Conservation (phyloP, 2,113 vertebrate genomes). For the Cyphomyrus plagiostoma region DNA sequence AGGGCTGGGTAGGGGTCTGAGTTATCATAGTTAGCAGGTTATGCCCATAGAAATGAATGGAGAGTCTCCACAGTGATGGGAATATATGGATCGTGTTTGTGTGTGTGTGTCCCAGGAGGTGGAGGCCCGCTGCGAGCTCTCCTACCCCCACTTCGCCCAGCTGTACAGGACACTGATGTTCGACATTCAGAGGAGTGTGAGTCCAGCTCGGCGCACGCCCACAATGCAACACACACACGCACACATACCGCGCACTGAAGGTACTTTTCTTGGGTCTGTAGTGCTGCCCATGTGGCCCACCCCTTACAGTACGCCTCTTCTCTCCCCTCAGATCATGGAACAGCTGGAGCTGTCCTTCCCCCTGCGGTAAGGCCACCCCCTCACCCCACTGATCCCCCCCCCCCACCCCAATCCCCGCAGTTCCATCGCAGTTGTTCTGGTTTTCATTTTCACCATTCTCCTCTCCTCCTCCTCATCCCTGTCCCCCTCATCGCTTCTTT, state of each 20-base stretch:
- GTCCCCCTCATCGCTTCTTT: background rate
- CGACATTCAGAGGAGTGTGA: conserved; percentile 74
- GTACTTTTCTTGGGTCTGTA: background rate
- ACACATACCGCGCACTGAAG: background rate
- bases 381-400: conserved; percentile 8
- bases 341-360: conserved; percentile 80
- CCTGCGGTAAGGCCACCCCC: conserved; percentile 59
- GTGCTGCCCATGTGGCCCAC: background rate
- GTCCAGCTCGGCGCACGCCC: conserved; percentile 24
- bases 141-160: conserved; percentile 70
- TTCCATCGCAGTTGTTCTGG: conserved; percentile 9
- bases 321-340: conserved; percentile 67
- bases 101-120: conserved; percentile 59
- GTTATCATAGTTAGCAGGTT: background rate
- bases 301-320: conserved; percentile 34
- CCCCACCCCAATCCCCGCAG: background rate
- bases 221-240: background rate
- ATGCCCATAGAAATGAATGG: background rate
- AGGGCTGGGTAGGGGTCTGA: background rate
- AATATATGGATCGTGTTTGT: background rate
- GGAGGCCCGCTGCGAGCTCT: conserved; percentile 70
- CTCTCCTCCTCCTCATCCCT: background rate
- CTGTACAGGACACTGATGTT: conserved; percentile 83
- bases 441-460: conserved; percentile 5
- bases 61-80: background rate